These are phyloP conservation scores for Periphyllus acericola DNA, from an alignment of 2,888 invertebrate genomes.

Conservation along the genomic window DNA sequence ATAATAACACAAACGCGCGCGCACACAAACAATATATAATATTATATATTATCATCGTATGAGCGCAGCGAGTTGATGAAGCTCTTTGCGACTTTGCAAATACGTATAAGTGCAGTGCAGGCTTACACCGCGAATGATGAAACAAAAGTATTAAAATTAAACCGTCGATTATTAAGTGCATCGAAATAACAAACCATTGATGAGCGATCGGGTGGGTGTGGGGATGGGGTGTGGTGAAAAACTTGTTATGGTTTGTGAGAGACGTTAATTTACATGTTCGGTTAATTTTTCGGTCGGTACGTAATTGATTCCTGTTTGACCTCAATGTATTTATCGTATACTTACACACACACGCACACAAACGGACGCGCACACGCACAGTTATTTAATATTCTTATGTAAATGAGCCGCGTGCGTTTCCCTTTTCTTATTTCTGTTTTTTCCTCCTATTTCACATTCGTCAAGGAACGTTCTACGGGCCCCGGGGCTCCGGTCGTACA, in stretches of 20 bases:
- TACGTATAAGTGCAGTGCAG: neutral
- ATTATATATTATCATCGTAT: neutral
- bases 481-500: constrained; percentile 36
- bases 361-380: neutral
- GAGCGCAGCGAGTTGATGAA: neutral
- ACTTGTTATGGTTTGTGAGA: constrained; percentile 4
- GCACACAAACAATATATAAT: neutral
- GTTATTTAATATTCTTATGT: constrained; percentile 55
- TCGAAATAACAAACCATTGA: neutral
- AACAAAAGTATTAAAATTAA: neutral
- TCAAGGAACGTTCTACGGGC: constrained; percentile 24
- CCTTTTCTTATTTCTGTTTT: constrained; percentile 47
- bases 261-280: constrained; percentile 28
- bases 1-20: neutral
- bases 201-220: neutral
- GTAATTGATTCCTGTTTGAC: constrained; percentile 51
- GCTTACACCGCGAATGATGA: neutral
- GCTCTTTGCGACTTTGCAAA: neutral
- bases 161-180: neutral
- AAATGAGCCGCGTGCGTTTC: constrained; percentile 48
- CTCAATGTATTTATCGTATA: constrained; percentile 9
- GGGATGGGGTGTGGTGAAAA: neutral
- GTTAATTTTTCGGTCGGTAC: constrained; percentile 44
- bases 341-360: neutral
- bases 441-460: constrained; percentile 51